Evolutionary conservation across 53 echinoderm and acorn worm genomes (phyloP).

Genomic region (Luidia sarsii): DNA sequence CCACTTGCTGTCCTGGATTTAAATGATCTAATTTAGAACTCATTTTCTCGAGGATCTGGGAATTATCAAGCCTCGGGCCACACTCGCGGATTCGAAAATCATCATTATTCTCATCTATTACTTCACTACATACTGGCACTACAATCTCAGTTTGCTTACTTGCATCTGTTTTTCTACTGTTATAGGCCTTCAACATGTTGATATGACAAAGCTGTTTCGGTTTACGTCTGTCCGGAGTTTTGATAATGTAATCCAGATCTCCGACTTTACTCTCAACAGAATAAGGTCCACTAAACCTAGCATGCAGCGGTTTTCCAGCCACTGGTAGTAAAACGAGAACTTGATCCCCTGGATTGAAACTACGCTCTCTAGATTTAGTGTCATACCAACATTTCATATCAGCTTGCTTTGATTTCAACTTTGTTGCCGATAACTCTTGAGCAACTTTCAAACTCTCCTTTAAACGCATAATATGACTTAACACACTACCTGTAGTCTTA

Average conservation of each 20-base stretch:
- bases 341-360: conserved; percentile 64
- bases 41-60: no score
- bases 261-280: conserved; percentile 32
- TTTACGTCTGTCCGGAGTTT: conserved; percentile 63
- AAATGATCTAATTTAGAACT: no score
- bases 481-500: conserved; percentile 21
- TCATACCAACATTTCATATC: conserved; percentile 70
- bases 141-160: not conserved
- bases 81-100: no score
- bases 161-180: not conserved
- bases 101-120: not conserved
- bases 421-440: conserved; percentile 20
- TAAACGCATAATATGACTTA: conserved; percentile 47
- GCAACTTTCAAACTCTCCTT: conserved; percentile 27
- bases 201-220: conserved; percentile 58
- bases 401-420: conserved; percentile 1
- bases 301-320: conserved; percentile 39
- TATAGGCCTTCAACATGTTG: conserved; percentile 70
- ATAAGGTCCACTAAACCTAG: conserved; percentile 57
- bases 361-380: conserved; percentile 51
- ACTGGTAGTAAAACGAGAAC: conserved; percentile 62
- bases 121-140: no score
- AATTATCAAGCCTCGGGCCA: no score
- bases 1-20: no score
- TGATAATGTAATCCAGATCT: conserved; percentile 54